phyloP scores from a whole-genome alignment of 1,140 invertebrate genomes.

The Metaphire vulgaris region DNA sequence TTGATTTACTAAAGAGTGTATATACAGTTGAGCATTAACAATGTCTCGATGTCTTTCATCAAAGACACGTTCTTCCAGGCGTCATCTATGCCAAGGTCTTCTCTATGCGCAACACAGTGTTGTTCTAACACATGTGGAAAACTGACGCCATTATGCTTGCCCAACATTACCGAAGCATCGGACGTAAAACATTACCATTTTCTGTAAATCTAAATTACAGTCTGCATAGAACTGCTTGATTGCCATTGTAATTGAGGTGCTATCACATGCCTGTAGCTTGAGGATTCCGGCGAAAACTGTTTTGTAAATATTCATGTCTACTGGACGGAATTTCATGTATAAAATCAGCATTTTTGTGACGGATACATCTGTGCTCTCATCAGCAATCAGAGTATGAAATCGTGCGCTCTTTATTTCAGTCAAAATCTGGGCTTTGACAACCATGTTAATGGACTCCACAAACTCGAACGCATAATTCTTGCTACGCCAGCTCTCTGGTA shows the following conservation, averaged over 20 bases:
- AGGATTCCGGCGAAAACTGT: slow-evolving; percentile 20
- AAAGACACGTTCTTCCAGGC: slow-evolving; percentile 4
- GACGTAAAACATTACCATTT: slow-evolving; percentile 7
- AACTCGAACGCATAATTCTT: slow-evolving; percentile 27
- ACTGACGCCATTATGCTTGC: slow-evolving; percentile 9
- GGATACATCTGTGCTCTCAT: slow-evolving; percentile 26
- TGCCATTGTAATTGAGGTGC: slow-evolving; percentile 11
- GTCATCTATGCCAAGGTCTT: slow-evolving; percentile 10
- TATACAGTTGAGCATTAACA: slow-evolving; percentile 14
- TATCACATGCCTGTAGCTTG: slow-evolving; percentile 10
- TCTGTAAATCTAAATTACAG: not conserved
- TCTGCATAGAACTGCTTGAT: slow-evolving; percentile 13
- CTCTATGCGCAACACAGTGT: slow-evolving; percentile 18
- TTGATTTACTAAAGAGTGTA: slow-evolving; percentile 15
- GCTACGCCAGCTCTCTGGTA: slow-evolving; percentile 21
- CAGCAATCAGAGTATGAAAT: slow-evolving; percentile 24
- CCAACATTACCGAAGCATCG: slow-evolving; percentile 13
- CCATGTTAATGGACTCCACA: slow-evolving; percentile 23
- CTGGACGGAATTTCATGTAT: slow-evolving; percentile 18
- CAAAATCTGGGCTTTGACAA: slow-evolving; percentile 16
- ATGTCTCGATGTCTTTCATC: slow-evolving; percentile 12
- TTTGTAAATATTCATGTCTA: not conserved
- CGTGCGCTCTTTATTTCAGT: slow-evolving; percentile 14
- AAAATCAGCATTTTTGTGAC: slow-evolving; percentile 19
- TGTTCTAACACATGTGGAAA: slow-evolving; percentile 15